Evolutionary conservation across 2,888 invertebrate species (phyloP), one percentile per base, ranked within the genome.

Genomic region (Drosophila heteroneura): DNA sequence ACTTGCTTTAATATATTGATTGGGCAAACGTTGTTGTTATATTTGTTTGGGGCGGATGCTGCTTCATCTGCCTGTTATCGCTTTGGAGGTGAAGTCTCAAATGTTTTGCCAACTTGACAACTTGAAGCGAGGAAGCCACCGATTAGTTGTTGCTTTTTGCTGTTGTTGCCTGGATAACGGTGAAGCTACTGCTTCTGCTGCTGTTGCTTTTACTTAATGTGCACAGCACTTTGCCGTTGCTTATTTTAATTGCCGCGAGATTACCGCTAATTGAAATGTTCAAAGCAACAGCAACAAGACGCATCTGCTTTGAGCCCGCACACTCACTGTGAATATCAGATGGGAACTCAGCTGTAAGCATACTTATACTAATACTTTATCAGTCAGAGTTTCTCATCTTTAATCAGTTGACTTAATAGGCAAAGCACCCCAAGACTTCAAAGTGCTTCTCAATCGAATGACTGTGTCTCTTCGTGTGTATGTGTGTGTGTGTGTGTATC

Each of bases 361-460:
- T 57, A 57, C 56, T 57, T 57, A 30, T 30, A 39, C 57, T 26
- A 47, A 37, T 37, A 39, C 28, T 26, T 26, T 79, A 65, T 73
- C 60, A 69, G 30, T 30, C 53, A 61, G 63, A 68, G 41, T 81
- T 81, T 66, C 69, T 57, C 69, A 73, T 37, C 51, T 72, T 30
- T 72, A 72, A 77, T 72, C 60, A 72, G 63, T 70, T 76, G 81
- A 81, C 80, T 79, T 64, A 76, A 63, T 49, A 73, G 59, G 41
- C 81, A 81, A 79, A 76, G 83, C 69, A 69, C 52, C 37, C 56
- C 52, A n/a, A 35, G 57, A 58, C 66, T 47, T 33, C 64, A 70
- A 65, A 79, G 30, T 70, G 80, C 47, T 65, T 59, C 35, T 28
- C 62, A 41, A 56, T 66, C 60, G 35, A 62, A 7, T 56, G 28